Conservation (phyloP, 1,140 invertebrate species). For the Drosophila sp. region DNA sequence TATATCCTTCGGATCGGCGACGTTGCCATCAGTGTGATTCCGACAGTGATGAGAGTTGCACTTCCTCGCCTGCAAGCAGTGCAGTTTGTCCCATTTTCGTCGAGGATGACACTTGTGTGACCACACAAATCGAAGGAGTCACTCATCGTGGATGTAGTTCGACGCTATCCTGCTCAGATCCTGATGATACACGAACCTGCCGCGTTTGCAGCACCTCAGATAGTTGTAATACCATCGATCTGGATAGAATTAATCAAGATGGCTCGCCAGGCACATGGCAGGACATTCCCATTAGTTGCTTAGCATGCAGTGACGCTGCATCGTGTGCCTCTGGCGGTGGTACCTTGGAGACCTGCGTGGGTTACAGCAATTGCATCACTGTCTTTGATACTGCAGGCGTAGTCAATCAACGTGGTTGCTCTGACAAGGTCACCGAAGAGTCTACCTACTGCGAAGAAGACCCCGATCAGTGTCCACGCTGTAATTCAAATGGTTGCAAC, state of each 20-base stretch:
- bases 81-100: constrained; percentile 63
- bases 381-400: constrained; percentile 54
- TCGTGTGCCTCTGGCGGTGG: constrained; percentile 40
- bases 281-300: constrained; percentile 57
- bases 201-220: constrained; percentile 50
- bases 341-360: constrained; percentile 31
- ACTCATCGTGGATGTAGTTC: constrained; percentile 70
- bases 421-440: constrained; percentile 25
- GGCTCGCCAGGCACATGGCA: constrained; percentile 73
- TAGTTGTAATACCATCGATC: constrained; percentile 67
- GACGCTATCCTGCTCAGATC: constrained; percentile 54
- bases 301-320: constrained; percentile 36
- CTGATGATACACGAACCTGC: constrained; percentile 53
- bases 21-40: constrained; percentile 71
- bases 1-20: constrained; percentile 53
- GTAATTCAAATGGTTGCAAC: constrained; percentile 79
- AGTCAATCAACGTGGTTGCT: constrained; percentile 65
- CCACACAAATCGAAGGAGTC: constrained; percentile 48
- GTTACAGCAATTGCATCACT: constrained; percentile 66
- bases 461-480: constrained; percentile 58
- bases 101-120: constrained; percentile 60
- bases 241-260: constrained; percentile 43
- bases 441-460: constrained; percentile 53
- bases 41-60: constrained; percentile 30
- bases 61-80: constrained; percentile 47